These are phyloP conservation scores for Epinotia bilunana DNA, from an alignment of 2,888 invertebrate genomes.

Conservation along the genomic window DNA sequence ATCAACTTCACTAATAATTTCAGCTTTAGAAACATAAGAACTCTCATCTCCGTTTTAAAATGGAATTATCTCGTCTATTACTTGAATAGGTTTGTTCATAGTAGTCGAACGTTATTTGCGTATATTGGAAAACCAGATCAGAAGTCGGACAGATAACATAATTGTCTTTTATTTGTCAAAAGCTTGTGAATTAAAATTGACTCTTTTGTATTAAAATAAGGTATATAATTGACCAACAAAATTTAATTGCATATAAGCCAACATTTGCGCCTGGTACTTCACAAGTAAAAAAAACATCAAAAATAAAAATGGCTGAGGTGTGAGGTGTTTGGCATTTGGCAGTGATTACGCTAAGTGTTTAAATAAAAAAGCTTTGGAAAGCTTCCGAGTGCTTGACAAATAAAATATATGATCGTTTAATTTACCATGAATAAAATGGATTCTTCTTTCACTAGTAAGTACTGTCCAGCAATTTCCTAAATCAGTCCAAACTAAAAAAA, in stretches of 20 bases:
- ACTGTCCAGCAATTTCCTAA: not conserved
- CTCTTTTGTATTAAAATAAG: not conserved
- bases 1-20: not conserved
- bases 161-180: not conserved
- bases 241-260: not conserved
- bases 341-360: slow-evolving; percentile 13
- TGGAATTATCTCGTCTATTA: not conserved
- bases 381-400: not conserved
- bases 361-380: not conserved
- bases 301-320: slow-evolving; percentile 33
- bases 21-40: not conserved
- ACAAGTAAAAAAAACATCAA: not conserved
- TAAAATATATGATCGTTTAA: not conserved
- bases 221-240: not conserved
- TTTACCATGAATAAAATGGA: slow-evolving; percentile 64
- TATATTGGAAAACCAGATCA: not conserved
- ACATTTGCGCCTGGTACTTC: not conserved
- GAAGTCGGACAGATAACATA: not conserved
- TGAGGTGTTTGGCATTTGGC: too few species aligned
- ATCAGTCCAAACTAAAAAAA: slow-evolving; percentile 7
- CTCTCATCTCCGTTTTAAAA: too few species aligned
- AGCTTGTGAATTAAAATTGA: not conserved
- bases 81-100: not conserved
- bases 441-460: slow-evolving; percentile 69
- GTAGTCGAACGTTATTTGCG: not conserved